These are phyloP conservation scores for Conomelus anceps DNA, from an alignment of 2,888 invertebrate species.

Conservation along the genomic window DNA sequence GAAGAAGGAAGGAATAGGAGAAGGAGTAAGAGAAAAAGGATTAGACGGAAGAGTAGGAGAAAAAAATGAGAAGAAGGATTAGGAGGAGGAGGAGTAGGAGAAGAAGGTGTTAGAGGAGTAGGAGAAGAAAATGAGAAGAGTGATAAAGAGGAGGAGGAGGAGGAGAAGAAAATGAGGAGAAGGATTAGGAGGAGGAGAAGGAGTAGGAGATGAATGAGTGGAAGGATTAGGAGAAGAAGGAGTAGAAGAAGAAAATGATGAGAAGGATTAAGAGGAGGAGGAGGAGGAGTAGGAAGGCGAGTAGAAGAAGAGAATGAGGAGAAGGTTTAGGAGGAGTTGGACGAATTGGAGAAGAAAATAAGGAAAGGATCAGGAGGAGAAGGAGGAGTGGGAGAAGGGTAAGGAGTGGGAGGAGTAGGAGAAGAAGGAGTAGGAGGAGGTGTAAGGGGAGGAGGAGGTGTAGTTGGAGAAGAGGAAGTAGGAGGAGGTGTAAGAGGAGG, in stretches of 20 bases:
- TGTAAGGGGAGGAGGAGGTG: not conserved
- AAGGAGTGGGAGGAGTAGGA: not conserved
- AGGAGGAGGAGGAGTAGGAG: not conserved
- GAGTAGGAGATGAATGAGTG: not conserved
- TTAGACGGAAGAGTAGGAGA: not conserved
- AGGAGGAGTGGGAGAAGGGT: not conserved
- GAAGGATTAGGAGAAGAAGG: not conserved
- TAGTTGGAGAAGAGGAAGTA: not conserved
- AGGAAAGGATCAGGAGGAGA: not conserved
- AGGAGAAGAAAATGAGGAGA: not conserved
- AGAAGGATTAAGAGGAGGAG: not conserved
- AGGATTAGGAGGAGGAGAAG: not conserved
- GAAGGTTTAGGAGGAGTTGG: not conserved
- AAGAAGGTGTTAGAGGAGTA: not conserved
- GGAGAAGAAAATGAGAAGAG: too few species aligned
- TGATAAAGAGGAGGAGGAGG: not conserved
- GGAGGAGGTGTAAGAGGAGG: not conserved
- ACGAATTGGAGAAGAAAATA: too few species aligned
- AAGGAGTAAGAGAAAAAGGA: not conserved
- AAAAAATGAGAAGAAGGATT: not conserved
- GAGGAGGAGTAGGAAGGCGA: not conserved
- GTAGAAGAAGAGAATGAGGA: not conserved
- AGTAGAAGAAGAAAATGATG: too few species aligned
- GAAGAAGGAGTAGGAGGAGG: not conserved
- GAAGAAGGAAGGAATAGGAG: not conserved